Conservation (phyloP, 2,888 invertebrate genomes). For the Lasioglossum calceatum region DNA sequence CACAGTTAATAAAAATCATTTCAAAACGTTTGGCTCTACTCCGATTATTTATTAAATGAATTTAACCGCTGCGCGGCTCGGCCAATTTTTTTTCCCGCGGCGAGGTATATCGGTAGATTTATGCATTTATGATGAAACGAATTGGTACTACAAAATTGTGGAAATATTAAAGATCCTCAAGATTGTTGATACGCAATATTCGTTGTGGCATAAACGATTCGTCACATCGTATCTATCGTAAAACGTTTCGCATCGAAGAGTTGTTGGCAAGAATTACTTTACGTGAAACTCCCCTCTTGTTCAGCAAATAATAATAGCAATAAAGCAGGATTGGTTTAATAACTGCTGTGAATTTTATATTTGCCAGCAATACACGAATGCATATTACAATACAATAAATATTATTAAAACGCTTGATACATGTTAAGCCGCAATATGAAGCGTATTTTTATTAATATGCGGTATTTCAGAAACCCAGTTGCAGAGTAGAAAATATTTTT, state of each 20-base stretch:
- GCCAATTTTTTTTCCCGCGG: neutral
- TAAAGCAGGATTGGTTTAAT: neutral
- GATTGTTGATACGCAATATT: too few relatives aligned
- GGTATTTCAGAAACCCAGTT: accelerated
- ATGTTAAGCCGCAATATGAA: neutral
- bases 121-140: neutral
- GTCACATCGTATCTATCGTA: neutral
- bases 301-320: neutral
- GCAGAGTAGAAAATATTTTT: neutral
- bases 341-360: neutral
- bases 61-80: neutral
- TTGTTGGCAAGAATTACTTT: neutral
- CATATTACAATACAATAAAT: neutral
- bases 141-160: neutral
- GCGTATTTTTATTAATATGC: neutral
- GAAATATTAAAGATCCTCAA: neutral
- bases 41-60: neutral
- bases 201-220: too few relatives aligned
- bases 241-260: neutral
- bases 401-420: neutral
- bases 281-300: neutral
- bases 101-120: neutral
- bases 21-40: neutral
- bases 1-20: neutral
- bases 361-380: neutral